Percentiles rank a stretch among this genome's conserved stretches.
phyloP scores from a whole-genome alignment of 2,797 vertebrate species.

The Phrynocephalus forsythii region DNA sequence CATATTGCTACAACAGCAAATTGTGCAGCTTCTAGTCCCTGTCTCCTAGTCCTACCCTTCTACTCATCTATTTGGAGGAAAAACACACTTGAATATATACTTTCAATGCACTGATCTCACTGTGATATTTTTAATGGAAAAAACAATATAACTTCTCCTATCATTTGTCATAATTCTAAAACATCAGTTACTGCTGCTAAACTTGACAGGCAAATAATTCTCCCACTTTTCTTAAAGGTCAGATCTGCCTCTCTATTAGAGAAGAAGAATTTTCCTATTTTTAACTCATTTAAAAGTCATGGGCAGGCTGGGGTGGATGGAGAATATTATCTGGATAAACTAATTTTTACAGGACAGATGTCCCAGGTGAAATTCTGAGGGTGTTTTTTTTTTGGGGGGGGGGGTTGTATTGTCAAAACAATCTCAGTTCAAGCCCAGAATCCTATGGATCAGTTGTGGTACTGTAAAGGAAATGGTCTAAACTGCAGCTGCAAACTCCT shows the following conservation, averaged over 20 bases:
- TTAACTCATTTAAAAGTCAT: conserved; percentile 5
- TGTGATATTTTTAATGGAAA: conserved; percentile 19
- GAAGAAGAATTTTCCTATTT: not conserved
- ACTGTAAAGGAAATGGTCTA: too few species aligned
- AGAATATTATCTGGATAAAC: not conserved
- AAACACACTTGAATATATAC: not conserved
- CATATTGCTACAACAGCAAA: not conserved
- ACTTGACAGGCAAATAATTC: conserved; percentile 29
- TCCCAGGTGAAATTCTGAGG: too few species aligned
- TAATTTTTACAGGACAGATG: not conserved
- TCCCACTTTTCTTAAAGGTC: conserved; percentile 5
- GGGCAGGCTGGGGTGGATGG: not conserved
- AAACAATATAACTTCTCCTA: conserved; percentile 15
- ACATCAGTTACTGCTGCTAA: conserved; percentile 33
- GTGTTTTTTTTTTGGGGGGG: not conserved
- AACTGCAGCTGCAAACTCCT: too few species aligned
- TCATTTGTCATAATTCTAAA: conserved; percentile 43
- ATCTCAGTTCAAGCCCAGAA: not conserved
- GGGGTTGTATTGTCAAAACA: not conserved
- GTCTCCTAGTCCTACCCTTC: not conserved
- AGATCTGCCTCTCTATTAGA: conserved; percentile 15
- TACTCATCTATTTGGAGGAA: not conserved
- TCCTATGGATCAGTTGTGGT: too few species aligned
- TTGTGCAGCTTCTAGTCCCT: not conserved
- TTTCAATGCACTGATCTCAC: not conserved